Conservation (phyloP, 2,797 vertebrate species). For the Tarsius wallacei region DNA sequence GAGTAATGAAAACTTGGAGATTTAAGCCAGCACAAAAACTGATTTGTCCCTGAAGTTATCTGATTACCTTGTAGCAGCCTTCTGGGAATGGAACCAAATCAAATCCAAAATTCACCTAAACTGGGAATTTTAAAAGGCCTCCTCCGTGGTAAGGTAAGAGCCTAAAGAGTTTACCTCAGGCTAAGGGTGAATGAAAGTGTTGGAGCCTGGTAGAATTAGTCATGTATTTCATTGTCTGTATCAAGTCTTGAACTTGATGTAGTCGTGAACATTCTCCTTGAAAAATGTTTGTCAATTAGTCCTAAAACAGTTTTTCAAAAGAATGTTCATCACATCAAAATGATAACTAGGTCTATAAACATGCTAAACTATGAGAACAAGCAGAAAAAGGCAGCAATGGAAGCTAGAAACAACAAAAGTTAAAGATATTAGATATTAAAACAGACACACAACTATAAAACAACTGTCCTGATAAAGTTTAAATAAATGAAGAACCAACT, state of each 20-base stretch:
- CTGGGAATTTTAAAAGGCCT: neutral
- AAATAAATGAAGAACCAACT: neutral
- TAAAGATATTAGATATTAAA: neutral
- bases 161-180: neutral
- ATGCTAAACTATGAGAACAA: neutral
- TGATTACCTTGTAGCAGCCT: constrained; percentile 6
- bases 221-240: neutral
- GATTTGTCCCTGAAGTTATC: constrained; percentile 23
- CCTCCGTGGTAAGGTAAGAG: neutral
- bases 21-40: neutral
- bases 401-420: neutral
- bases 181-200: neutral
- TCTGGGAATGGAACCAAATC: neutral
- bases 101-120: constrained; percentile 54
- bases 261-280: neutral
- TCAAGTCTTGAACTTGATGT: neutral
- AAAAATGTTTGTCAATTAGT: neutral
- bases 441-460: neutral
- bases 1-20: constrained; percentile 17
- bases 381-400: neutral
- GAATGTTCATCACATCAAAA: neutral
- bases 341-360: neutral
- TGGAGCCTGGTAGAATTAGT: neutral
- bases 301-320: neutral
- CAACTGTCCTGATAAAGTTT: neutral